Base-by-base conservation (phyloP, 1,140 invertebrate genomes). In the Berghia stephanieae region DNA sequence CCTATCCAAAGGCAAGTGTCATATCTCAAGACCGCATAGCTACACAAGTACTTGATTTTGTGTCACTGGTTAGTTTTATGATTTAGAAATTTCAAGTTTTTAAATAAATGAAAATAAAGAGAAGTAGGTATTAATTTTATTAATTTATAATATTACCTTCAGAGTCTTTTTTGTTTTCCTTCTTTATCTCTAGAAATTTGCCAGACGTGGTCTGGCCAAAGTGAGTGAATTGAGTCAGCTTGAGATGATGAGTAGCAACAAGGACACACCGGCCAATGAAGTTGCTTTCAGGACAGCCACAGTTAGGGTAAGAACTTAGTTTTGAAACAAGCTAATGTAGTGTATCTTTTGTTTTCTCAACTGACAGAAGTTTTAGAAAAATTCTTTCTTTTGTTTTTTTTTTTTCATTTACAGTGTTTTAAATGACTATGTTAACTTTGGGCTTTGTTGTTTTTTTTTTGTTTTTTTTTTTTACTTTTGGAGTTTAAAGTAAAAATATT, bases 171-270 rank as follows among this genome's bases (percentile, higher is more conserved):
- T n/a, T n/a, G n/a, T n/a, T 63, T 63, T 63, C 8, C 27, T 27
- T 63, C n/a, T 18, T 27, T 49, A 40, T 71, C 75, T 80, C 5
- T 75, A 88, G 87, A 83, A 83, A 69, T 88, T 90, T 86, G 88
- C 89, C 0, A 78, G 88, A 49, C 79, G 89, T 74, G 88, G 85
- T 34, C 75, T 90, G 34, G 77, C 81, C 38, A 89, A 90, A 78
- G 87, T 90, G 3, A 88, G 86, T 84, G 88, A 90, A 69, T 75
- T 90, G 31, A 88, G 86, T 82, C 83, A 88, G 69, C 74, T 90
- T 16, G 88, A 90, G 75, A 80, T 77, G 18, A 72, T 88, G 68
- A 89, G 87, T 75, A 84, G 78, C 78, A 71, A 81, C 36, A 74
- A 79, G 24, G 81, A 86, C 43, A 84, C 78, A 16, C 68, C 75